Conservation (phyloP, 2,888 invertebrate species). For the Netelia melanura region DNA sequence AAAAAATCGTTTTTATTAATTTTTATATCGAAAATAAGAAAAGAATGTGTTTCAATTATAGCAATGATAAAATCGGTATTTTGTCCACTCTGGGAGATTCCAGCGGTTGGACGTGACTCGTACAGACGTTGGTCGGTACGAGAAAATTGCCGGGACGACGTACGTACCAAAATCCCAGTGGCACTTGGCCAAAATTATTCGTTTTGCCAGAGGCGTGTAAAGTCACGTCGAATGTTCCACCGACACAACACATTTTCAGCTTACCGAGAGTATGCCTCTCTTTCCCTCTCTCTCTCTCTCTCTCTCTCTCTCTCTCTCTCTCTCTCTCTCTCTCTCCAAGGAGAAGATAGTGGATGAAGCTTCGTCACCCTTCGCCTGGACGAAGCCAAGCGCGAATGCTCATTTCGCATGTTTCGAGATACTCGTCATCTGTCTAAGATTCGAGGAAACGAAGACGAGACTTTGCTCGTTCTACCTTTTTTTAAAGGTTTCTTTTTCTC, state of each 20-base stretch:
- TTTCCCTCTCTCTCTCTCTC: constrained; percentile 13
- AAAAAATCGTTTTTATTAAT: not conserved
- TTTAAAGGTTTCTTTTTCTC: constrained; percentile 20
- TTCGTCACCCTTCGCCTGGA: constrained; percentile 60
- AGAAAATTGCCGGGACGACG: constrained; percentile 64
- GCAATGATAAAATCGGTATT: not conserved
- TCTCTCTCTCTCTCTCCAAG: constrained; percentile 28
- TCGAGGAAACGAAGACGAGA: constrained; percentile 33
- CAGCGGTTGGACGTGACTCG: constrained; percentile 13
- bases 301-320: constrained; percentile 7
- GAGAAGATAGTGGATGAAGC: constrained; percentile 43
- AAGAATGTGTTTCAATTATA: not conserved
- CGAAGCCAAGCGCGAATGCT: constrained; percentile 60
- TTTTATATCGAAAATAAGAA: not conserved
- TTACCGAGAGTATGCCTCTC: not conserved
- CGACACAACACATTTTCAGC: constrained; percentile 4
- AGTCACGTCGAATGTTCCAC: constrained; percentile 19
- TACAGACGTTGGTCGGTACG: constrained; percentile 46
- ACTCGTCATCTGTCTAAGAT: constrained; percentile 60
- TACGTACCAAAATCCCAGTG: constrained; percentile 78
- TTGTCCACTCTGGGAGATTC: constrained; percentile 25
- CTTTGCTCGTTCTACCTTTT: not conserved
- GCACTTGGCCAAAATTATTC: constrained; percentile 74
- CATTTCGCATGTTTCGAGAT: constrained; percentile 59
- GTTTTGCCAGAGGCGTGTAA: constrained; percentile 54